Percentiles rank a stretch among this genome's conserved stretches.
Evolutionary conservation across 35 echinoderm and acorn worm species (phyloP).

Genomic region (Heliocidaris erythrogramma): DNA sequence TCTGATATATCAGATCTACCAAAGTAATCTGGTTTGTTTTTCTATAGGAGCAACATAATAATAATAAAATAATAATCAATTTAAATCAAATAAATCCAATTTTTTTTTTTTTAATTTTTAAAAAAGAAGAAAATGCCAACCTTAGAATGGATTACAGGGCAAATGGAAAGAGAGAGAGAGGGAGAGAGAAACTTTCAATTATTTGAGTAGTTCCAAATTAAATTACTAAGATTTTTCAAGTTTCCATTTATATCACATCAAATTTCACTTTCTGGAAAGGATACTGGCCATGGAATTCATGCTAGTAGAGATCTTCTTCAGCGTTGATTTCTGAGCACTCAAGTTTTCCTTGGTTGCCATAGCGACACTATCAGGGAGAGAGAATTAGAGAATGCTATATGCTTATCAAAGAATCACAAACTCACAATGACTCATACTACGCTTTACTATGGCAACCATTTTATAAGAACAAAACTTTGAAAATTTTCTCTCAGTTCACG

Average conservation of each 20-base stretch:
- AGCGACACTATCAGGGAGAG: conserved; percentile 75
- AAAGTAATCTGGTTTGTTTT: too few species aligned
- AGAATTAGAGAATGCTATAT: not conserved
- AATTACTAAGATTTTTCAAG: not conserved
- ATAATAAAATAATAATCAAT: too few species aligned
- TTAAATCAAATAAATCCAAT: too few species aligned
- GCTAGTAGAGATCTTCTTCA: conserved; percentile 88
- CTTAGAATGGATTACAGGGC: not conserved
- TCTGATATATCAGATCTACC: too few species aligned
- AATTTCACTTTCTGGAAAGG: conserved; percentile 46
- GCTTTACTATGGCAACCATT: not conserved
- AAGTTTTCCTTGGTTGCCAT: conserved; percentile 97
- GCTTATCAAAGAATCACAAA: conserved; percentile 17
- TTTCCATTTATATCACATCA: not conserved
- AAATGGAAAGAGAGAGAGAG: not conserved
- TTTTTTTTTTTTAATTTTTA: not conserved
- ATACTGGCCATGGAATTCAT: conserved; percentile 93
- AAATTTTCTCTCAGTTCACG: too few species aligned
- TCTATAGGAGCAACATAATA: too few species aligned
- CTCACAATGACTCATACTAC: not conserved
- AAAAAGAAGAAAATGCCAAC: too few species aligned
- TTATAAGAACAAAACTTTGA: not conserved
- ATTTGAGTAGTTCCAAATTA: not conserved
- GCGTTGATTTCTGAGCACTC: conserved; percentile 81
- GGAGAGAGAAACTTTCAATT: not conserved